Percentiles rank a stretch among this genome's conserved stretches.
Conservation (phyloP, 1,140 invertebrate genomes). For the Plectrocnemia conspersa region DNA sequence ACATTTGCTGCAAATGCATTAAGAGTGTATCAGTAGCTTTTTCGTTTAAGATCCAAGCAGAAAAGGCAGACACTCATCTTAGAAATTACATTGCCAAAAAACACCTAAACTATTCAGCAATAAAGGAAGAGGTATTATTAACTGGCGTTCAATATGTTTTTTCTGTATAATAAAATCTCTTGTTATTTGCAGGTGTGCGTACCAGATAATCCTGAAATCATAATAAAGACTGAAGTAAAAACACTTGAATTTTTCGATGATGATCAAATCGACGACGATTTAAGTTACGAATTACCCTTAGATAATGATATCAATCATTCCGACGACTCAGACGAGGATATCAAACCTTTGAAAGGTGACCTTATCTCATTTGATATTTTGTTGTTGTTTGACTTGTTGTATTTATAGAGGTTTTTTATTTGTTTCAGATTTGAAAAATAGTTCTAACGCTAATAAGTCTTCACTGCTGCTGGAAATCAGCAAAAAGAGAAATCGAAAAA, state of each 20-base stretch:
- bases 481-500: slow-evolving; percentile 2
- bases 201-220: background rate
- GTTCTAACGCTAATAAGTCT: background rate
- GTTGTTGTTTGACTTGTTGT: background rate
- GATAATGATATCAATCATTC: slow-evolving; percentile 18
- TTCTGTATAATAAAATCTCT: background rate
- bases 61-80: slow-evolving; percentile 5
- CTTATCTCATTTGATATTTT: background rate
- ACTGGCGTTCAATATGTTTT: background rate
- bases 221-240: slow-evolving; percentile 19
- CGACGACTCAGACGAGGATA: slow-evolving; percentile 33
- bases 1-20: slow-evolving; percentile 17
- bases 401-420: background rate
- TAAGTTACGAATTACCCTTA: background rate
- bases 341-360: slow-evolving; percentile 30
- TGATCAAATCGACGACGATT: background rate
- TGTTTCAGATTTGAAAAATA: slow-evolving; percentile 13
- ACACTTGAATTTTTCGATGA: slow-evolving; percentile 9
- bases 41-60: slow-evolving; percentile 18
- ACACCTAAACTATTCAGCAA: background rate
- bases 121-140: slow-evolving; percentile 14
- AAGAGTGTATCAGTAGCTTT: slow-evolving; percentile 14
- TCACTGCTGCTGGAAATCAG: background rate
- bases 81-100: slow-evolving; percentile 9
- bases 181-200: background rate